Evolutionary conservation across 1,140 invertebrate species (phyloP).

Genomic region (Anoplophora glabripennis): DNA sequence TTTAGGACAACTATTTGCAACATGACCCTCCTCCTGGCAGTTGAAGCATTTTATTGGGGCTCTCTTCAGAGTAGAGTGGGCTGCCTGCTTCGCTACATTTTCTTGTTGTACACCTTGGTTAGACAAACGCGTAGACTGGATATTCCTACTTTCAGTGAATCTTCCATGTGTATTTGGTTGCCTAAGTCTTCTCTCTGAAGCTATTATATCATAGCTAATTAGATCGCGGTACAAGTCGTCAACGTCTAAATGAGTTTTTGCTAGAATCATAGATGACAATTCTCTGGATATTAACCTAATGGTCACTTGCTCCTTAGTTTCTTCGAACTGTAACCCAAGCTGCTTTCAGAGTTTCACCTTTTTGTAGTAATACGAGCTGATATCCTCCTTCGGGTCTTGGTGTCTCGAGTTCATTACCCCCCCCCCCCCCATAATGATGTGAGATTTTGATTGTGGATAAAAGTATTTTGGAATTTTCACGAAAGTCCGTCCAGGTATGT

Average conservation of each 20-base stretch:
- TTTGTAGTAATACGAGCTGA: slow-evolving; percentile 26
- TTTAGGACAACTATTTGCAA: slow-evolving; percentile 3
- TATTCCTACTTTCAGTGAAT: too few relatives aligned
- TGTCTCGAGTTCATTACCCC: slow-evolving; percentile 25
- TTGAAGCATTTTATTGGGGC: slow-evolving; percentile 12
- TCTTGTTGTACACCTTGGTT: too few relatives aligned
- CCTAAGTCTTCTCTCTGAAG: neutral
- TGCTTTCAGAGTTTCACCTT: slow-evolving; percentile 29
- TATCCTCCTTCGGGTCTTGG: slow-evolving; percentile 24
- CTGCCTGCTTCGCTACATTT: too few relatives aligned
- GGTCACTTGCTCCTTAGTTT: slow-evolving; percentile 27
- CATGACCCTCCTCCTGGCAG: slow-evolving; percentile 11
- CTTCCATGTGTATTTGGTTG: too few relatives aligned
- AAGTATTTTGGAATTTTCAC: slow-evolving; percentile 23
- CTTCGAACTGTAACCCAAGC: slow-evolving; percentile 14
- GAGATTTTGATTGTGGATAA: slow-evolving; percentile 21
- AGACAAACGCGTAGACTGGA: too few relatives aligned
- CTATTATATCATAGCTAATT: slow-evolving; percentile 8
- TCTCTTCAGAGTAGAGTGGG: neutral
- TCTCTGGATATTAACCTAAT: slow-evolving; percentile 24
- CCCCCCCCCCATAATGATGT: slow-evolving; percentile 22
- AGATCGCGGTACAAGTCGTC: slow-evolving; percentile 19
- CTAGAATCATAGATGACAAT: slow-evolving; percentile 5
- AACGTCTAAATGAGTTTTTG: slow-evolving; percentile 12
- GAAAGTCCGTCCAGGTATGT: slow-evolving; percentile 21